A percentile compares a stretch with the other conserved stretches of the same genome.
Evolutionary conservation across 2,888 invertebrate genomes (phyloP).

Genomic region (Scelioninae gen. 2): DNA sequence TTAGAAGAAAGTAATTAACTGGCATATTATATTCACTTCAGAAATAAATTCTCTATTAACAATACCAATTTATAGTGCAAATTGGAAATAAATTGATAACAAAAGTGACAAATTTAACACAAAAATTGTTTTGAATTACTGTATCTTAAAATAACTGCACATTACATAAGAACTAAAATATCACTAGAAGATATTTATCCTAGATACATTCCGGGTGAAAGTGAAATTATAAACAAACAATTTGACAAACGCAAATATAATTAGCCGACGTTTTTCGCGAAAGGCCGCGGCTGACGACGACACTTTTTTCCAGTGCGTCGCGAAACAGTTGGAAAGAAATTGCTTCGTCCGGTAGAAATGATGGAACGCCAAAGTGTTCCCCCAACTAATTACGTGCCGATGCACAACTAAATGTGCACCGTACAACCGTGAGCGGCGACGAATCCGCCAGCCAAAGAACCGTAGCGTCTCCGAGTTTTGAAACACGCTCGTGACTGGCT

Average conservation of each 20-base stretch:
- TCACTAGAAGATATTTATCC: too few species aligned
- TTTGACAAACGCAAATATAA: slow-evolving; percentile 1
- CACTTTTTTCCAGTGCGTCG: not conserved
- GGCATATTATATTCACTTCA: too few species aligned
- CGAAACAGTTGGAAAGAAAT: slow-evolving; percentile 4
- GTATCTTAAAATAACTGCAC: too few species aligned
- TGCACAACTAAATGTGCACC: slow-evolving; percentile 33
- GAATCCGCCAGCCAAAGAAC: slow-evolving; percentile 12
- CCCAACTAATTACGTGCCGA: slow-evolving; percentile 32
- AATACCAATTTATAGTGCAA: too few species aligned
- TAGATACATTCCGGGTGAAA: too few species aligned
- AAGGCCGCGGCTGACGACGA: not conserved
- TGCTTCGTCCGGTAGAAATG: slow-evolving; percentile 16
- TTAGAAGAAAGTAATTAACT: too few species aligned
- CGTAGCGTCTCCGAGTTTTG: slow-evolving; percentile 35
- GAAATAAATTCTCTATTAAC: too few species aligned
- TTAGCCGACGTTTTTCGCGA: not conserved
- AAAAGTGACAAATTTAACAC: too few species aligned
- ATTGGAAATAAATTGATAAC: too few species aligned
- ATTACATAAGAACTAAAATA: too few species aligned
- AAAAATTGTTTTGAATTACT: too few species aligned
- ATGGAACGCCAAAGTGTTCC: slow-evolving; percentile 28
- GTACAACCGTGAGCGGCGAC: slow-evolving; percentile 34
- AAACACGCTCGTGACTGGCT: slow-evolving; percentile 48
- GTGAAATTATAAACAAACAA: too few species aligned